Evolutionary conservation across 2,113 vertebrate genomes (phyloP).

Genomic region (Carassius gibelio): DNA sequence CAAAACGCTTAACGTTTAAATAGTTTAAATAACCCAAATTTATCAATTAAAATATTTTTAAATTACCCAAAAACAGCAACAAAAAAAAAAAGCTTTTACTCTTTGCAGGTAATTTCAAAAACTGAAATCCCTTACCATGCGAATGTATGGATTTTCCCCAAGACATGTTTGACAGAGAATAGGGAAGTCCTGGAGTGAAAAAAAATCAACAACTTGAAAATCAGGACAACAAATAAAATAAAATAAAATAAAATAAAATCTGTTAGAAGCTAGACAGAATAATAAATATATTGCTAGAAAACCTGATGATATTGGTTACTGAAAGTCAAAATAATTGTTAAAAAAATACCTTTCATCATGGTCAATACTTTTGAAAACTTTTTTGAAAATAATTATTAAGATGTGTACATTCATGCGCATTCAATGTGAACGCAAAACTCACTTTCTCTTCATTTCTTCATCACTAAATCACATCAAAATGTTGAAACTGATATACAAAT

Average conservation of each 20-base stretch:
- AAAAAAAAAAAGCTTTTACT: not conserved
- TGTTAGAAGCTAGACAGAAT: not conserved
- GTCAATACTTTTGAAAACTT: too few relatives aligned
- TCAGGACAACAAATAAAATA: not conserved
- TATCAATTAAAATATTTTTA: too few relatives aligned
- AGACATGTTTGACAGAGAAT: slow-evolving; percentile 97
- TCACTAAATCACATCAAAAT: too few relatives aligned
- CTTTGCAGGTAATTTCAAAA: not conserved
- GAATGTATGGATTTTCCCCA: slow-evolving; percentile 97
- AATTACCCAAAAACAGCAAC: not conserved
- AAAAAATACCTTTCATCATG: too few relatives aligned
- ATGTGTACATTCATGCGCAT: too few relatives aligned
- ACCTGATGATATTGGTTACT: not conserved
- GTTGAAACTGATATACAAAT: too few relatives aligned
- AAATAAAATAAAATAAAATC: too few relatives aligned
- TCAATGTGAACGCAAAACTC: too few relatives aligned
- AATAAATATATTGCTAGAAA: not conserved
- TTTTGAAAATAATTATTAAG: too few relatives aligned
- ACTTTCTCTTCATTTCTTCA: too few relatives aligned
- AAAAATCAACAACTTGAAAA: not conserved
- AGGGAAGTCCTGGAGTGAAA: slow-evolving; percentile 85
- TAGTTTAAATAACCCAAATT: not conserved
- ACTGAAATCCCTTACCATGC: slow-evolving; percentile 83
- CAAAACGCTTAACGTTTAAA: not conserved
- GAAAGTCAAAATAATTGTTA: too few relatives aligned